A percentile compares a stretch with the other conserved stretches of the same genome.
Conservation (phyloP, 2,113 vertebrate species). For the Onychostoma macrolepis region DNA sequence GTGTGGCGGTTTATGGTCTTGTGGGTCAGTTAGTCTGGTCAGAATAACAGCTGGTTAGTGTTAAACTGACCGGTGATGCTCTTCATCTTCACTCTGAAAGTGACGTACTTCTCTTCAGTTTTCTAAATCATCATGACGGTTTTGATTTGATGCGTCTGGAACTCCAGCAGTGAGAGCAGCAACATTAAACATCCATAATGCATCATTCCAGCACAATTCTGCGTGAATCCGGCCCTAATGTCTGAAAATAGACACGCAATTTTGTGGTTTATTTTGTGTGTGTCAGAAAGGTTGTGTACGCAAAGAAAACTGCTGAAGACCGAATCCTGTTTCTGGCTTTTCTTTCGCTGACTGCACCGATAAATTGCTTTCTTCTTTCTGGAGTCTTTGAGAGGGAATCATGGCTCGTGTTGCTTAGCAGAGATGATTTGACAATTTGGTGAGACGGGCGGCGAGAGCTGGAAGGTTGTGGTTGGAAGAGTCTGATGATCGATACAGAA, state of each 20-base stretch:
- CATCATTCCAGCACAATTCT: neutral
- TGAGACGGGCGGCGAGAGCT: neutral
- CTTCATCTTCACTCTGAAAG: neutral
- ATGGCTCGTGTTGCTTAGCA: neutral
- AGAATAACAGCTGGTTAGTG: neutral
- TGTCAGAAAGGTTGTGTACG: neutral
- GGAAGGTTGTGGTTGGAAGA: constrained; percentile 38
- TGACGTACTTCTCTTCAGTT: neutral
- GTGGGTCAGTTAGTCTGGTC: neutral
- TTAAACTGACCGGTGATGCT: neutral
- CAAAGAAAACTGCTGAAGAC: neutral
- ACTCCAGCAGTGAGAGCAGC: neutral
- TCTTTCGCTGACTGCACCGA: neutral
- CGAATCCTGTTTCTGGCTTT: neutral
- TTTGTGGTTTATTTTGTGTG: neutral
- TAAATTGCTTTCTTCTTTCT: constrained; percentile 40
- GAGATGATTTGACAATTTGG: constrained; percentile 45
- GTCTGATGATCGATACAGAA: constrained; percentile 39
- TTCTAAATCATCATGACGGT: neutral
- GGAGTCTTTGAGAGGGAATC: constrained; percentile 8
- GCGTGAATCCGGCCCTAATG: neutral
- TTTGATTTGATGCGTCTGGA: neutral
- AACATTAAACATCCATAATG: constrained; percentile 12
- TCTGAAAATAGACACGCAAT: neutral
- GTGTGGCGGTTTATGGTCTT: too few species aligned